A percentile compares a stretch with the other conserved stretches of the same genome.
phyloP scores from a whole-genome alignment of 2,797 vertebrate species.

The Gorsachius magnificus region DNA sequence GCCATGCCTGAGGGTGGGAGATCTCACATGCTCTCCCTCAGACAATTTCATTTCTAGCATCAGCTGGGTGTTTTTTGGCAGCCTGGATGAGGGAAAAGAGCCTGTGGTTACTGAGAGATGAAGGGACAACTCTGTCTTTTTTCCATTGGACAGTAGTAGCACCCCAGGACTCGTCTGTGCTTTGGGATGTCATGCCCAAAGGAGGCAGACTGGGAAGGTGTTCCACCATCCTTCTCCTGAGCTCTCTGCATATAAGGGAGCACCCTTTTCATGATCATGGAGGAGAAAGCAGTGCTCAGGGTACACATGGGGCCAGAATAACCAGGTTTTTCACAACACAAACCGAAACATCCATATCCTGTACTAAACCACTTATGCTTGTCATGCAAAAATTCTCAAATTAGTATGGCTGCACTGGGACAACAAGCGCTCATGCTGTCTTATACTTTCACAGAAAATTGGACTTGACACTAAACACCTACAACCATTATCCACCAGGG shows the following conservation, averaged over 20 bases:
- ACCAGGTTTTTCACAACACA: not conserved
- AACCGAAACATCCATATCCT: not conserved
- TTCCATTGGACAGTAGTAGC: not conserved
- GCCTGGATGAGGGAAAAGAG: not conserved
- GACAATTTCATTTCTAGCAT: not conserved
- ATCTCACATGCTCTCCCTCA: not conserved
- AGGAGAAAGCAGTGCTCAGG: not conserved
- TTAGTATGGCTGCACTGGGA: not conserved
- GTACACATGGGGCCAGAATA: rapidly evolving
- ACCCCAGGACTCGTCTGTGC: not conserved
- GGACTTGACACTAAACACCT: not conserved
- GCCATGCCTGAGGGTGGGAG: not conserved
- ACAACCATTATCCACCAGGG: not conserved
- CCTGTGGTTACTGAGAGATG: rapidly evolving
- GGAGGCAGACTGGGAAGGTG: not conserved
- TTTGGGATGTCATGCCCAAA: not conserved
- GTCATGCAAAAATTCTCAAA: not conserved
- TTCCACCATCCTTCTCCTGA: not conserved
- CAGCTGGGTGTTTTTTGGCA: not conserved
- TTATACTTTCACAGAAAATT: not conserved
- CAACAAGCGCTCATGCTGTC: not conserved
- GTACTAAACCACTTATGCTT: not conserved
- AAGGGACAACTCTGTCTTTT: not conserved
- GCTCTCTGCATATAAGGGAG: not conserved
- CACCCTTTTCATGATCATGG: rapidly evolving